Base-by-base conservation (phyloP, 2,113 vertebrate species). In the Gavialis gangeticus region DNA sequence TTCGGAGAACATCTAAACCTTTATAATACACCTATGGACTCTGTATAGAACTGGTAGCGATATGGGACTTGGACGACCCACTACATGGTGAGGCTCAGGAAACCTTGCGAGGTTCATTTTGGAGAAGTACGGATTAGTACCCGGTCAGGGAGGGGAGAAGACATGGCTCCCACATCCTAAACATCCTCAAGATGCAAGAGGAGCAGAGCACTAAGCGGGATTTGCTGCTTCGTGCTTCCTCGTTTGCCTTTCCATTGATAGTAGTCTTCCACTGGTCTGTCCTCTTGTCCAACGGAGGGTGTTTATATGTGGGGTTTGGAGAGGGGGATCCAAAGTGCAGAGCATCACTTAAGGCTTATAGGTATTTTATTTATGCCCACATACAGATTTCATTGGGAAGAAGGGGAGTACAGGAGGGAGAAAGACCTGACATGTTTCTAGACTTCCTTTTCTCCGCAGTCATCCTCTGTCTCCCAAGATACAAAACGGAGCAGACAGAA, bases 401-500 rank as follows among this genome's bases (percentile, higher is more conserved):
- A 71, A 73, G 84, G 76, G 60, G 56, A 28, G 80, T 28, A 5
- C 18, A 55, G 87, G 46, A 18, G 77, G 92, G 16, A 71, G 89
- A 79, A 2, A 60, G 81, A 88, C 6, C 88, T 75, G 46, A 15
- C 88, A 79, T 83, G 73, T 79, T 63, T 83, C 67, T 63, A 77
- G 87, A 30, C 67, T 73, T 83, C 63, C 82, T n/a, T 67, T 82
- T 89, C 84, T 5, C 82, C 12, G 86, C 90, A 95, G 79, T 79
- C 80, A 79, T 54, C 82, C 34, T 34, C 22, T 16, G 18, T 25
- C 78, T 27, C 46, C 3, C 71, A 79, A 34, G 0, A 1, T 81
- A 3, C 67, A 17, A 78, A 63, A 56, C 4, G 46, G 92, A 24
- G 25, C 55, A 24, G 88, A 46, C 82, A 28, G 63, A 89, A 81